Base-by-base conservation (phyloP, 2,888 invertebrate genomes). In the Dynastes grantii region DNA sequence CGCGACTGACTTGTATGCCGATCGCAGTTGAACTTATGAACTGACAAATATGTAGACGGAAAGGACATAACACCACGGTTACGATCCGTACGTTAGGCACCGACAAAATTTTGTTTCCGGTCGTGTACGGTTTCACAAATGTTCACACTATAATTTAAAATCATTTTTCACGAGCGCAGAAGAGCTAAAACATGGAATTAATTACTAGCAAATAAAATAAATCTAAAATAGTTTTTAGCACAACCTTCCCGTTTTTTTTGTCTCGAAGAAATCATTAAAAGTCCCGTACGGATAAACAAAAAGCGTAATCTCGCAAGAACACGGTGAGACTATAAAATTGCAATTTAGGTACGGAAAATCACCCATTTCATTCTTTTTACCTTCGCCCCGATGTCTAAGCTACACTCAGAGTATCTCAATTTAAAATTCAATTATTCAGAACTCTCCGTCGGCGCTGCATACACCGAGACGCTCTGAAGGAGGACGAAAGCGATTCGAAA, bases 371-470 rank as follows among this genome's bases (percentile, higher is more conserved):
- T 37, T 58, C 61, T 75, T 75, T 75, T 75, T 75, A 32, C 61
- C 27, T 45, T 45, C 61, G 40, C 61, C 61, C 49, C 61, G 73
- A 75, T 61, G 58, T 75, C 73, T 40, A 32, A 75, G 58, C 73
- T 58, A 58, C 55, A 75, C 61, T 27, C 58, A 22, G 73, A 75
- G 55, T 61, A 75, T 75, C 73, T 61, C 73, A 75, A 75, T 75
- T 75, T 75, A 75, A 75, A 75, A 75, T 75, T 75, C 73, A 75
- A 75, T 75, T 75, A 75, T 75, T 75, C 73, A 75, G 73, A 75
- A 61, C 73, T 61, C 45, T 61, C 45, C 73, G 73, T 61, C 22
- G 61, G 29, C 45, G 45, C n/a, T 22, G 45, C 73, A 45, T 61
- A 32, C 37, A n/a, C 13, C 71, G 27, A 13, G 40, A 13, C 45